A percentile compares a stretch with the other conserved stretches of the same genome.
Conservation (phyloP, 1,140 invertebrate genomes). For the Lepidurus packardi region DNA sequence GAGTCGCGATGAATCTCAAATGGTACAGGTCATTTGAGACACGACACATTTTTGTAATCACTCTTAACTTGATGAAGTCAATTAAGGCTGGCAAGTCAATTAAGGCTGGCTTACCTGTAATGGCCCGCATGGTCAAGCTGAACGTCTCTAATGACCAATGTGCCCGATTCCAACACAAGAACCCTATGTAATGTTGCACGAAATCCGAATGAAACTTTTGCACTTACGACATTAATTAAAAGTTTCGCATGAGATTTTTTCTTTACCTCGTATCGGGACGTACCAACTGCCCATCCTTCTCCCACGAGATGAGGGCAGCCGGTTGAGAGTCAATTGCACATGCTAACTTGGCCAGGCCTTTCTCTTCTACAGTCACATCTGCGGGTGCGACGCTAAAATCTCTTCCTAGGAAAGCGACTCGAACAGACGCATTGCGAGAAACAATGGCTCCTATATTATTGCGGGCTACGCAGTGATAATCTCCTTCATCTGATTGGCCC, state of each 20-base stretch:
- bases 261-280: not conserved
- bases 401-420: slow-evolving; percentile 47
- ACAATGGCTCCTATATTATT: slow-evolving; percentile 43
- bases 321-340: slow-evolving; percentile 54
- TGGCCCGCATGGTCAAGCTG: slow-evolving; percentile 52
- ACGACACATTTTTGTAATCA: not conserved
- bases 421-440: slow-evolving; percentile 43
- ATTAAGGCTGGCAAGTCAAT: slow-evolving; percentile 12
- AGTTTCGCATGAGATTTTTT: no score
- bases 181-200: slow-evolving; percentile 42
- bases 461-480: slow-evolving; percentile 45
- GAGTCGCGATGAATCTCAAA: no score
- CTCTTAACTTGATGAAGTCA: not conserved
- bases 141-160: slow-evolving; percentile 53
- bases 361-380: slow-evolving; percentile 47
- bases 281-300: slow-evolving; percentile 43
- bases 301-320: slow-evolving; percentile 50
- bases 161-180: slow-evolving; percentile 51
- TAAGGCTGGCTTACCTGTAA: slow-evolving; percentile 49
- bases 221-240: no score
- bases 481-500: slow-evolving; percentile 41
- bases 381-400: slow-evolving; percentile 48
- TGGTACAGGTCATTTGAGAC: no score
- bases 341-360: slow-evolving; percentile 49
- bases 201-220: not conserved